These are phyloP conservation scores for Babylonia areolata DNA, from an alignment of 1,140 invertebrate genomes.

Conservation along the genomic window DNA sequence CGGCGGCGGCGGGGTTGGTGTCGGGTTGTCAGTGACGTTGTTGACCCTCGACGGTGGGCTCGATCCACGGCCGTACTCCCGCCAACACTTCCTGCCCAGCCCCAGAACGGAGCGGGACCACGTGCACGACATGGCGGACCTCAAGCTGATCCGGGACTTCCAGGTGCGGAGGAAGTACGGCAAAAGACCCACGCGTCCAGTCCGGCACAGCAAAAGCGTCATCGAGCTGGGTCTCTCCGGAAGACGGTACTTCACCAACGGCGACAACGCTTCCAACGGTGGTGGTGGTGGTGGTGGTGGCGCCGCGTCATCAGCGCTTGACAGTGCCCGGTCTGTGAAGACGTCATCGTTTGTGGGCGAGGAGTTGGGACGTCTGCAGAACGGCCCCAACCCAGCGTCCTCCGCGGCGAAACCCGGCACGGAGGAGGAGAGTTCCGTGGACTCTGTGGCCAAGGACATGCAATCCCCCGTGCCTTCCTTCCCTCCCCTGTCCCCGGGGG, in stretches of 20 bases:
- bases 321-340: not conserved
- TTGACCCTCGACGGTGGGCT: not conserved
- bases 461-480: conserved; percentile 6
- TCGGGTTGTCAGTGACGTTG: conserved; percentile 2
- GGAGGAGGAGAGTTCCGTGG: not conserved
- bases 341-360: not conserved
- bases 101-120: not conserved
- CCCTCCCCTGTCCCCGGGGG: conserved; percentile 8
- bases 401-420: too few species aligned
- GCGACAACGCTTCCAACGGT: not conserved
- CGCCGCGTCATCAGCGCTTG: not conserved
- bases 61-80: not conserved
- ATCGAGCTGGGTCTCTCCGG: conserved; percentile 16
- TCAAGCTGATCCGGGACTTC: conserved; percentile 23
- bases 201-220: not conserved
- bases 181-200: not conserved
- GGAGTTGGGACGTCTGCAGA: not conserved
- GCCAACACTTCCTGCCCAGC: not conserved
- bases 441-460: not conserved
- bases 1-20: not conserved
- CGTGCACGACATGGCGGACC: not conserved
- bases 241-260: not conserved
- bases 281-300: not conserved
- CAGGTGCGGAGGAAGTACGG: conserved; percentile 21
- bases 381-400: not conserved